A percentile compares a stretch with the other conserved stretches of the same genome.
Conservation (phyloP, 2,797 vertebrate genomes). For the Caiman crocodilus region DNA sequence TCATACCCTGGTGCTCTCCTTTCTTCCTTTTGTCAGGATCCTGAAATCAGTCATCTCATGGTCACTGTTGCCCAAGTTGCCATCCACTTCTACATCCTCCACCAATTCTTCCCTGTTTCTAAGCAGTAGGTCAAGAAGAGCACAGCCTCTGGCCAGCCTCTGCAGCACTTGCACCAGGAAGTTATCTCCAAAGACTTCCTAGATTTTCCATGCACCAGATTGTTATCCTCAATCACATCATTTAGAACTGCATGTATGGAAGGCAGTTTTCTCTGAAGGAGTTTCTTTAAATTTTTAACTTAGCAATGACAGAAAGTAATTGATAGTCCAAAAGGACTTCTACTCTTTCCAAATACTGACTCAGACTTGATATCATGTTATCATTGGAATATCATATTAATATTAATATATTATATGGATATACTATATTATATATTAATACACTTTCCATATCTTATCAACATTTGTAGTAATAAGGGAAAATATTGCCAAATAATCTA, state of each 20-base stretch:
- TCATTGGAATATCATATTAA: conserved; percentile 22
- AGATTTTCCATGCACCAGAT: background rate
- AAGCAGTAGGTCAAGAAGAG: no score
- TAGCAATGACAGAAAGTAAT: background rate
- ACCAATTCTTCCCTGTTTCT: no score
- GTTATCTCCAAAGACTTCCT: no score
- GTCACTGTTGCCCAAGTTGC: no score
- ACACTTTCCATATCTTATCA: conserved; percentile 44
- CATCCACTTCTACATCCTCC: no score
- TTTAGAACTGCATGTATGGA: background rate
- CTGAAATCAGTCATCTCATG: no score
- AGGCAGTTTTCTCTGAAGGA: background rate
- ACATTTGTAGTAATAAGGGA: conserved; percentile 50
- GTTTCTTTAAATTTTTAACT: background rate
- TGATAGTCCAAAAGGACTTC: conserved; percentile 12
- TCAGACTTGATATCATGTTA: conserved; percentile 12
- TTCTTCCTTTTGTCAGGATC: no score
- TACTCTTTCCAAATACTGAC: background rate
- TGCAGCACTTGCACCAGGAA: no score
- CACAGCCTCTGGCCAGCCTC: no score
- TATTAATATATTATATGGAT: conserved; percentile 33
- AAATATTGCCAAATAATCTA: conserved; percentile 57
- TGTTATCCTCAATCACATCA: background rate
- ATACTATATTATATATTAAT: conserved; percentile 33
- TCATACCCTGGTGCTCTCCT: no score